These are phyloP conservation scores for Nasua narica DNA, from an alignment of 2,797 vertebrate genomes.

Conservation along the genomic window DNA sequence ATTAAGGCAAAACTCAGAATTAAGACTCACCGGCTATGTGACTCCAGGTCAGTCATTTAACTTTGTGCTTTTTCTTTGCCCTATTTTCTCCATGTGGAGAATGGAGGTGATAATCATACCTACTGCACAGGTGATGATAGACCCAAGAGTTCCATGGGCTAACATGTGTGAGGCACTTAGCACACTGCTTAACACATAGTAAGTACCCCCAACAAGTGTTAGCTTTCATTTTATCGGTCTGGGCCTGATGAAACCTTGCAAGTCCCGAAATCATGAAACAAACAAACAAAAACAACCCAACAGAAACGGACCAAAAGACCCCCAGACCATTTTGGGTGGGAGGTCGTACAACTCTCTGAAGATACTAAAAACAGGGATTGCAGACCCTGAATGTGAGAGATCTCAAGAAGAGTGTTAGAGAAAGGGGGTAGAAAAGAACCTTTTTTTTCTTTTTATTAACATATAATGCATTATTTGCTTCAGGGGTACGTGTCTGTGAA, in stretches of 20 bases:
- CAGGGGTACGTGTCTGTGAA: too few species aligned
- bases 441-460: too few species aligned
- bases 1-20: background rate
- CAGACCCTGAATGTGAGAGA: background rate
- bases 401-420: background rate
- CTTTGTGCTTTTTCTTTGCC: background rate
- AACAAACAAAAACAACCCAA: background rate
- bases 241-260: background rate
- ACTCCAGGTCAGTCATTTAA: background rate
- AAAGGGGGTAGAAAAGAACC: background rate
- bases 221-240: background rate
- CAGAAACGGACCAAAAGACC: background rate
- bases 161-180: rapidly evolving
- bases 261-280: background rate
- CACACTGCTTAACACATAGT: background rate
- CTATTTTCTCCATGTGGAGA: background rate
- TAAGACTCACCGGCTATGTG: background rate
- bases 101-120: background rate
- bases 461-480: too few species aligned
- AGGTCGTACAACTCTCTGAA: background rate
- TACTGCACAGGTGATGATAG: background rate
- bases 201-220: background rate
- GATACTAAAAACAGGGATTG: background rate
- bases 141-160: background rate
- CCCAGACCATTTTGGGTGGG: background rate